A percentile compares a stretch with the other conserved stretches of the same genome.
phyloP scores from a whole-genome alignment of 2,888 invertebrate genomes.

The Hyppa rectilinea region DNA sequence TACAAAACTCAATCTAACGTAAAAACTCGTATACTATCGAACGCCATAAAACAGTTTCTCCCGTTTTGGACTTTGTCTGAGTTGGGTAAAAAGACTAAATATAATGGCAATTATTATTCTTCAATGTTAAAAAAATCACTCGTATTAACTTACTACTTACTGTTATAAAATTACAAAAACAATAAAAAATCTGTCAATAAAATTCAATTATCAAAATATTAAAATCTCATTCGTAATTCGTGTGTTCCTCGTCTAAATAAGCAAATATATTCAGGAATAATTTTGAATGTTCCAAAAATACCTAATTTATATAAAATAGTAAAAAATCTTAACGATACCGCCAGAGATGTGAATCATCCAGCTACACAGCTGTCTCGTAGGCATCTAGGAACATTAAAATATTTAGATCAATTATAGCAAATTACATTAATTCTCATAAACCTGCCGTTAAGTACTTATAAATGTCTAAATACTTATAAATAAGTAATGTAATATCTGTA shows the following conservation, averaged over 20 bases:
- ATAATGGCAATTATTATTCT: not conserved
- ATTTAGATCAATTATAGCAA: slow-evolving; percentile 35
- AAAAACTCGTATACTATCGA: not conserved
- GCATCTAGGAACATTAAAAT: not conserved
- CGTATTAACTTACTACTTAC: too few species aligned
- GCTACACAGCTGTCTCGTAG: not conserved
- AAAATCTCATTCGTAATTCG: not conserved
- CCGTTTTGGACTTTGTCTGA: too few species aligned
- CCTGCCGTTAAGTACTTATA: slow-evolving; percentile 57
- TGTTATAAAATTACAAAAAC: too few species aligned
- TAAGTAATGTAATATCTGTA: slow-evolving; percentile 1
- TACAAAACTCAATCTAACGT: not conserved
- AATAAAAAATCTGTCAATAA: slow-evolving; percentile 4
- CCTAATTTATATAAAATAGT: not conserved
- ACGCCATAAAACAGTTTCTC: not conserved
- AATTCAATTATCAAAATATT: not conserved
- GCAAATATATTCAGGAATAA: slow-evolving; percentile 15
- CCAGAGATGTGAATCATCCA: too few species aligned
- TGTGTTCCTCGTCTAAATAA: slow-evolving; percentile 9
- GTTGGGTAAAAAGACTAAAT: not conserved
- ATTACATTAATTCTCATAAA: slow-evolving; percentile 23
- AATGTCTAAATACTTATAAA: slow-evolving; percentile 28
- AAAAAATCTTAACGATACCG: not conserved
- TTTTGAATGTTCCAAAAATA: slow-evolving; percentile 6
- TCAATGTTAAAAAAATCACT: not conserved